These are phyloP conservation scores for Trididemnum miniatum DNA, from an alignment of 23 tunicate species.

Conservation along the genomic window DNA sequence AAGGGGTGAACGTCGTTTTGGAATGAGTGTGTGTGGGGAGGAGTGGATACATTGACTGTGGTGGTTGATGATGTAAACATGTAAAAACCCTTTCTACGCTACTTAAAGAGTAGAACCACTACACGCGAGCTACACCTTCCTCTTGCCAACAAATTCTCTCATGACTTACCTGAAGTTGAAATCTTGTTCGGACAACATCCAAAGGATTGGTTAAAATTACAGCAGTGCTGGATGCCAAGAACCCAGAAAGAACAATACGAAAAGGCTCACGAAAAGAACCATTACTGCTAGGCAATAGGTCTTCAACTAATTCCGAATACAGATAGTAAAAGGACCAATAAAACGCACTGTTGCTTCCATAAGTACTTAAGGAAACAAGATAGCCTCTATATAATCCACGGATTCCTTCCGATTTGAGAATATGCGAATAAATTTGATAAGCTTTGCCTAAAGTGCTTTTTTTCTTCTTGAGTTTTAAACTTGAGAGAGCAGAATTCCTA, in stretches of 20 bases:
- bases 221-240: constrained; percentile 67
- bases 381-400: constrained; percentile 90
- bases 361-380: constrained; percentile 73
- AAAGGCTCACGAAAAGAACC: constrained; percentile 56
- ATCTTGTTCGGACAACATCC: constrained; percentile 88
- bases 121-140: too few species aligned
- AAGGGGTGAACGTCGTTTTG: too few species aligned
- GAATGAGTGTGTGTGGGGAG: too few species aligned
- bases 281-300: constrained; percentile 46
- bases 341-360: constrained; percentile 93
- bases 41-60: too few species aligned
- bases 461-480: constrained; percentile 27
- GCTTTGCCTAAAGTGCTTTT: constrained; percentile 67
- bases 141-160: too few species aligned
- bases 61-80: too few species aligned
- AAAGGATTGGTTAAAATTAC: constrained; percentile 75
- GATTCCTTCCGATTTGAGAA: constrained; percentile 71
- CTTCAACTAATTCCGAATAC: constrained; percentile 82
- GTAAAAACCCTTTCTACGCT: too few species aligned
- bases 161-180: constrained; percentile 73
- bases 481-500: too few species aligned
- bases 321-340: constrained; percentile 91
- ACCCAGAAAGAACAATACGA: constrained; percentile 57
- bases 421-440: constrained; percentile 39
- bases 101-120: too few species aligned